phyloP scores from a whole-genome alignment of 1,140 invertebrate species.

The Brachionus koreanus region DNA sequence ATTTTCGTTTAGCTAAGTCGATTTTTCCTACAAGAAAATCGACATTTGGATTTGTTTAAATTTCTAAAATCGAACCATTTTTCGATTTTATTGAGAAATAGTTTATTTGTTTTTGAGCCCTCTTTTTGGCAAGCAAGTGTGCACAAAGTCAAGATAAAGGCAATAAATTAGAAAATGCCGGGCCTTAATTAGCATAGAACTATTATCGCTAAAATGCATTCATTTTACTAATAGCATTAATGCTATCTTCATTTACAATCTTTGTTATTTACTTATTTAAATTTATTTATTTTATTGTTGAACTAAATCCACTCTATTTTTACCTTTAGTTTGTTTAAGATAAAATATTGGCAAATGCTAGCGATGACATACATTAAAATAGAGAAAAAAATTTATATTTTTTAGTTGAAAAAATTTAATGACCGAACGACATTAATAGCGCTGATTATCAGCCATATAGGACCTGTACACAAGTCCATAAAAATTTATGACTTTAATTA shows the following conservation, averaged over 20 bases:
- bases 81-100: neutral
- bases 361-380: slow-evolving; percentile 2
- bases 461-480: neutral
- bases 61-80: neutral
- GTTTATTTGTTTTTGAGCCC: neutral
- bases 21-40: neutral
- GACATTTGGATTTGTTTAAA: neutral
- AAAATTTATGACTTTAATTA: slow-evolving; percentile 15
- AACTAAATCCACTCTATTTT: slow-evolving; percentile 30
- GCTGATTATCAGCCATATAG: neutral
- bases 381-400: neutral
- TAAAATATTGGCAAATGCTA: slow-evolving; percentile 8
- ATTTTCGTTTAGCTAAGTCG: neutral
- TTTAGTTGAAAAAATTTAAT: slow-evolving; percentile 6
- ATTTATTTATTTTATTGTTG: slow-evolving; percentile 39
- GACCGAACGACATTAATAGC: neutral
- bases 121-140: neutral
- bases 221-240: slow-evolving; percentile 4
- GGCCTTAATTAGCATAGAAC: neutral
- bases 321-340: slow-evolving; percentile 33
- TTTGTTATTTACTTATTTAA: slow-evolving; percentile 42
- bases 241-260: slow-evolving; percentile 32
- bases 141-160: neutral
- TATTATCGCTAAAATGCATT: neutral
- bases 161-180: neutral